Evolutionary conservation across 1,140 invertebrate species (phyloP).

Genomic region (Drosophila quadrilineata): DNA sequence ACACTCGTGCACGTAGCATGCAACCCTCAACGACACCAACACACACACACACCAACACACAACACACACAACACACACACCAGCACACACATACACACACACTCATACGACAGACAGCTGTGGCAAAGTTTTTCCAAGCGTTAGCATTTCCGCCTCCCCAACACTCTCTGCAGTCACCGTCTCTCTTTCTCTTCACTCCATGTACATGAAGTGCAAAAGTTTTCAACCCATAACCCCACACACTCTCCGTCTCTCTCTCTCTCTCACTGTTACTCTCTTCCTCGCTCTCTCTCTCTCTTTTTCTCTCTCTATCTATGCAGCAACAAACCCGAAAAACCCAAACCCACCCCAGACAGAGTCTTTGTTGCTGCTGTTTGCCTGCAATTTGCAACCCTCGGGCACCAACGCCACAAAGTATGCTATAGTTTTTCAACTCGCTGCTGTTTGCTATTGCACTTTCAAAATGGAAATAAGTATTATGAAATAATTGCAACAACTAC

Average conservation of each 20-base stretch:
- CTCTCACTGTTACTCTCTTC: not conserved
- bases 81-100: constrained; percentile 11
- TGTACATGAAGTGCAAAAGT: constrained; percentile 49
- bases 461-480: constrained; percentile 45
- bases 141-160: constrained; percentile 33
- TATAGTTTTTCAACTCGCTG: constrained; percentile 32
- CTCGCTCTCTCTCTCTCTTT: not conserved
- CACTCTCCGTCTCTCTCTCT: not conserved
- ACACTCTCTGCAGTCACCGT: too few relatives aligned
- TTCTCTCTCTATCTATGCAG: not conserved
- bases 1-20: constrained; percentile 71
- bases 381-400: constrained; percentile 47
- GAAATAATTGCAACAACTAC: constrained; percentile 54
- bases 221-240: constrained; percentile 26
- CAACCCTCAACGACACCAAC: constrained; percentile 41
- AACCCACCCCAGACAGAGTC: too few relatives aligned
- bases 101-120: constrained; percentile 31
- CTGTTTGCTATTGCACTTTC: constrained; percentile 39
- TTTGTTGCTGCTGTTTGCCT: constrained; percentile 6
- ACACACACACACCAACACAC: constrained; percentile 10
- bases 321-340: too few relatives aligned
- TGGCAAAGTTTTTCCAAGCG: constrained; percentile 69
- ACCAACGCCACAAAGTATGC: constrained; percentile 38
- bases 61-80: constrained; percentile 8
- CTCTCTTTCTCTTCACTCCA: too few relatives aligned